Percentiles rank a stretch among this genome's conserved stretches.
Conservation (phyloP, 2,113 vertebrate genomes). For the Oncorhynchus masou region DNA sequence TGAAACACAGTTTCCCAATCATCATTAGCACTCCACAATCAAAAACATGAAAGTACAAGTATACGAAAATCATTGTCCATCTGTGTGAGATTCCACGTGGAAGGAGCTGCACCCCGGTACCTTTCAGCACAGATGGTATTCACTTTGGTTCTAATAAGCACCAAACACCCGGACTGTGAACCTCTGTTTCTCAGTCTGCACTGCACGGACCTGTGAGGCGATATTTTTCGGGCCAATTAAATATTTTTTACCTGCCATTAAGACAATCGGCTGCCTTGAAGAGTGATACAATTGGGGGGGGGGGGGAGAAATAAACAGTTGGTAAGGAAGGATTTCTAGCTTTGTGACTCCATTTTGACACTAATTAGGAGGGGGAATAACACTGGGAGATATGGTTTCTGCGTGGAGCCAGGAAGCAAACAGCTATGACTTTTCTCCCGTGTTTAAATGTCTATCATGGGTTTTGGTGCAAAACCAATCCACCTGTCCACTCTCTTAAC, state of each 20-base stretch:
- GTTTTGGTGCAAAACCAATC: slow-evolving; percentile 25
- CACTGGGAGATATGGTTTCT: slow-evolving; percentile 8
- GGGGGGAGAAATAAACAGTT: slow-evolving; percentile 25
- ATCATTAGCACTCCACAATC: not conserved
- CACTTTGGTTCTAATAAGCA: slow-evolving; percentile 40
- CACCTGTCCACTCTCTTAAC: not conserved
- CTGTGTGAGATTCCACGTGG: slow-evolving; percentile 16
- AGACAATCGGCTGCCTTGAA: slow-evolving; percentile 14
- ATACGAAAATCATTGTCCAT: slow-evolving; percentile 13
- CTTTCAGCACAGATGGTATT: slow-evolving; percentile 51
- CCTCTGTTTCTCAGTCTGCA: slow-evolving; percentile 24
- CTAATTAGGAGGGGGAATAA: slow-evolving; percentile 49
- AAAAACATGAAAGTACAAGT: slow-evolving; percentile 29
- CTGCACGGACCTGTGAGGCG: slow-evolving; percentile 37
- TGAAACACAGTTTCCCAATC: not conserved
- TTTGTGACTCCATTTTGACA: slow-evolving; percentile 49
- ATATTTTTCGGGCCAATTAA: slow-evolving; percentile 37
- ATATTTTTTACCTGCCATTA: slow-evolving; percentile 45
- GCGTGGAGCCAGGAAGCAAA: slow-evolving; percentile 30
- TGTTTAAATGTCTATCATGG: slow-evolving; percentile 40
- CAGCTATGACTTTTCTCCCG: slow-evolving; percentile 22
- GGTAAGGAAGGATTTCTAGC: slow-evolving; percentile 32
- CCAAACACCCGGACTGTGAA: slow-evolving; percentile 6
- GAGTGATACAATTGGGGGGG: slow-evolving; percentile 12
- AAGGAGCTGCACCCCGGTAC: slow-evolving; percentile 25